Base-by-base conservation (phyloP, 1,140 invertebrate genomes). In the Dendroctonus valens region DNA sequence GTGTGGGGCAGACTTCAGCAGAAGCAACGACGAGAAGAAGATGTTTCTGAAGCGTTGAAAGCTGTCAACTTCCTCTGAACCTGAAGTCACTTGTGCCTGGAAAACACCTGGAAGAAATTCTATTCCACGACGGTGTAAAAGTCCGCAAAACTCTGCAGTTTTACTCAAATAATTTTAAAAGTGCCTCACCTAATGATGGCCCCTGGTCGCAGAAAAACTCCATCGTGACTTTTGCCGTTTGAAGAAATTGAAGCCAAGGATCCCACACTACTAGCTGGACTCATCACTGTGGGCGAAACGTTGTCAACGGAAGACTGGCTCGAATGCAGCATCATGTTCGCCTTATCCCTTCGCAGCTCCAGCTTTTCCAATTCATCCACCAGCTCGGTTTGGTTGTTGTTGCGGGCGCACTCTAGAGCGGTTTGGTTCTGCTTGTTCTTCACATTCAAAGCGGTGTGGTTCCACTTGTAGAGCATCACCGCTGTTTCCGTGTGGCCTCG, bases 401-500 rank as follows among this genome's bases (percentile, higher is more conserved):
- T 75, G 50, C 81, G 80, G 38, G 89, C 89, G 72, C 88, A 80
- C 65, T 87, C 84, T 51, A 89, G 76, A 11, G 89, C 85, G 15
- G 83, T 86, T 72, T 86, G 82, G 61, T 86, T 85, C 61, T 83
- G 80, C 74, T 82, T 84, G 75, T 91, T 89, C 76, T 84, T 84
- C 67, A 91, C 85, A 71, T 85, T 83, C n/a, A 90, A 74, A 0
- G 90, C 88, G 48, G 84, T 84, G 58, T 85, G 83, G 75, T 91
- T 89, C 90, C 89, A 95, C 72, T 91, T 89, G 74, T 94, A 95
- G 46, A 97, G 81, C 61, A 94, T 85, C 46, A 91, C 81, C 0
- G 93, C 92, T 48, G 91, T 91, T 75, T 95, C 91, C 6, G 84
- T 85, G 72, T 96, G 91, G 2, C 94, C 94, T 12, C 88, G 86